These are phyloP conservation scores for Sminthurinus aureus DNA, from an alignment of 2,888 invertebrate species.

Conservation along the genomic window DNA sequence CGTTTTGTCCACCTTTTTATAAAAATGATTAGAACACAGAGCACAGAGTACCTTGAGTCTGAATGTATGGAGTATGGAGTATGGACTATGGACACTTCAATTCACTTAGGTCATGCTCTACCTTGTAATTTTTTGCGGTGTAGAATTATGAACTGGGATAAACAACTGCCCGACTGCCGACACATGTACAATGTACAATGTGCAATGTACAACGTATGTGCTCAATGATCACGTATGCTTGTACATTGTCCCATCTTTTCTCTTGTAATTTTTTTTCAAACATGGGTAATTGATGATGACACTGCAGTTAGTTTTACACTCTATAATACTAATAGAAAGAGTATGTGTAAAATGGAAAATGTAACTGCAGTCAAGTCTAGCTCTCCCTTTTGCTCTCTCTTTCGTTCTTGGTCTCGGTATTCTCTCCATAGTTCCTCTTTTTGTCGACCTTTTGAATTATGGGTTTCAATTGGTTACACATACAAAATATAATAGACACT, in stretches of 20 bases:
- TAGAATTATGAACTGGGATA: background rate
- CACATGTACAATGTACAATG: no score
- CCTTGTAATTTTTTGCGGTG: constrained; percentile 38
- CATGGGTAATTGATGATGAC: constrained; percentile 43
- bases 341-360: background rate
- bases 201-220: background rate
- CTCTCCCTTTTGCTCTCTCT: background rate
- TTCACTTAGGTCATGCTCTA: constrained; percentile 38
- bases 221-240: background rate
- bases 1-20: background rate
- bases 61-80: background rate
- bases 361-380: no score
- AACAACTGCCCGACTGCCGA: no score
- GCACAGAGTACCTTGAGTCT: no score
- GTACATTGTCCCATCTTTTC: no score
- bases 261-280: background rate
- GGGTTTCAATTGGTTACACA: background rate
- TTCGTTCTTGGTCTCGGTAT: background rate
- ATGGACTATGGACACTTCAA: constrained; percentile 17
- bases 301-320: no score
- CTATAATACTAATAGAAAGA: no score
- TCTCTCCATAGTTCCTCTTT: background rate
- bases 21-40: no score
- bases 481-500: no score
- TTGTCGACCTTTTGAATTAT: background rate